Evolutionary conservation across 30 jellyfish, hydroid and myxozoan species (phyloP).

Genomic region (Calvadosia cruxmelitensis): DNA sequence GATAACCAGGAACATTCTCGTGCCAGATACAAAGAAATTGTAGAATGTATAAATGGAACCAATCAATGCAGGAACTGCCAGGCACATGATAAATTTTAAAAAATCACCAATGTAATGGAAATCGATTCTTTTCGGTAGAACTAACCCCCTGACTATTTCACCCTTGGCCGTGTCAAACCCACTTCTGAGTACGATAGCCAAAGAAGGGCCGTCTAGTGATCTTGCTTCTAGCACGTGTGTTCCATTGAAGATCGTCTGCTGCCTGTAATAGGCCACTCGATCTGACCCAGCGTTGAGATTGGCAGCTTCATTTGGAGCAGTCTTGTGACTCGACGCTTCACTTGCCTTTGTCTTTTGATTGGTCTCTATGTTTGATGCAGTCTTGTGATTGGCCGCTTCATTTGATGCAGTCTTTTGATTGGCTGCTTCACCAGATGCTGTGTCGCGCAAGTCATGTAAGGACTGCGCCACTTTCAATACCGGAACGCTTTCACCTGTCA

Average conservation of each 20-base stretch:
- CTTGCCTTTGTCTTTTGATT: no score
- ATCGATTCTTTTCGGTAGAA: slow-evolving; percentile 22
- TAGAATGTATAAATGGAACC: slow-evolving; percentile 27
- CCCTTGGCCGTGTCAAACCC: slow-evolving; percentile 42
- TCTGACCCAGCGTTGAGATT: not conserved
- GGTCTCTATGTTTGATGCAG: no score
- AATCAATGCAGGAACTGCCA: slow-evolving; percentile 9
- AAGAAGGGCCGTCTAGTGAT: not conserved
- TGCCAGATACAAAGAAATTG: slow-evolving; percentile 8
- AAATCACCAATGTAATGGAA: slow-evolving; percentile 22
- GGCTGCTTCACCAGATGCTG: no score
- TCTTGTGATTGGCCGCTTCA: no score
- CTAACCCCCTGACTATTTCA: slow-evolving; percentile 12
- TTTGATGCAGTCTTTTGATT: no score
- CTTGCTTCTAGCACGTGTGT: slow-evolving; percentile 31
- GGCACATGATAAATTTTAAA: slow-evolving; percentile 4
- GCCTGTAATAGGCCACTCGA: no score
- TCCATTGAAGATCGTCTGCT: slow-evolving; percentile 25
- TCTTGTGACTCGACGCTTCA: no score
- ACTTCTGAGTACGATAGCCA: slow-evolving; percentile 26
- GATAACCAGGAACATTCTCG: not conserved
- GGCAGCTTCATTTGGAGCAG: not conserved
- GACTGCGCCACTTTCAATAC: not conserved
- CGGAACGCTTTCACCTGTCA: not conserved
- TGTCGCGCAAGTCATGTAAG: no score